Evolutionary conservation across 1,140 invertebrate species (phyloP).

Genomic region (Apis cerana): DNA sequence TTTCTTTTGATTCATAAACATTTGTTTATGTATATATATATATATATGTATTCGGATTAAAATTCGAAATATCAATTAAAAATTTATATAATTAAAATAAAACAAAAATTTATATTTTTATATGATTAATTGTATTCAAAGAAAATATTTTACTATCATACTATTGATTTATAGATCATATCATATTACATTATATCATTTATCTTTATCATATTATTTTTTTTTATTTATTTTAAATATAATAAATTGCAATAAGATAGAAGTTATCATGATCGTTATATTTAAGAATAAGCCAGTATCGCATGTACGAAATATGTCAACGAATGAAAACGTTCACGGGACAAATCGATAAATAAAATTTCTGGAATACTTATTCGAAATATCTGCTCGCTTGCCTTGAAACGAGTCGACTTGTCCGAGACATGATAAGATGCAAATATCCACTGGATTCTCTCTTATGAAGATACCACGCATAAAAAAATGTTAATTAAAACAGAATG

Average conservation of each 20-base stretch:
- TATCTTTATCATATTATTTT: not conserved
- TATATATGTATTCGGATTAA: no score
- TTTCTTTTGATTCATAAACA: not conserved
- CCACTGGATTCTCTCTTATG: conserved; percentile 28
- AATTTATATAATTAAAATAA: not conserved
- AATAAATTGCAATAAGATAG: not conserved
- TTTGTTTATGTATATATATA: not conserved
- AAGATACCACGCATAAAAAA: conserved; percentile 15
- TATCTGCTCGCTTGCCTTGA: conserved; percentile 57
- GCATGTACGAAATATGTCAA: not conserved
- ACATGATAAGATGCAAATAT: conserved; percentile 61
- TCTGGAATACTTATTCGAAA: conserved; percentile 31
- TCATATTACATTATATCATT: no score
- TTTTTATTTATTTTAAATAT: not conserved
- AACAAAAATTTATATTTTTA: not conserved
- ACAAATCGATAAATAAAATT: conserved; percentile 30
- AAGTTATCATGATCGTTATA: not conserved
- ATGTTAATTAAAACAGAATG: conserved; percentile 9
- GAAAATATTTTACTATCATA: not conserved
- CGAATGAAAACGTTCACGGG: not conserved
- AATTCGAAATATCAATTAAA: not conserved
- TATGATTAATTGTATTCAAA: not conserved
- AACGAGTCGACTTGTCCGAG: conserved; percentile 19
- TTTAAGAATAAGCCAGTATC: not conserved
- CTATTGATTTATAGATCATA: not conserved